Base-by-base conservation (phyloP, 2,888 invertebrate genomes). In the Hydropsyche betteni region DNA sequence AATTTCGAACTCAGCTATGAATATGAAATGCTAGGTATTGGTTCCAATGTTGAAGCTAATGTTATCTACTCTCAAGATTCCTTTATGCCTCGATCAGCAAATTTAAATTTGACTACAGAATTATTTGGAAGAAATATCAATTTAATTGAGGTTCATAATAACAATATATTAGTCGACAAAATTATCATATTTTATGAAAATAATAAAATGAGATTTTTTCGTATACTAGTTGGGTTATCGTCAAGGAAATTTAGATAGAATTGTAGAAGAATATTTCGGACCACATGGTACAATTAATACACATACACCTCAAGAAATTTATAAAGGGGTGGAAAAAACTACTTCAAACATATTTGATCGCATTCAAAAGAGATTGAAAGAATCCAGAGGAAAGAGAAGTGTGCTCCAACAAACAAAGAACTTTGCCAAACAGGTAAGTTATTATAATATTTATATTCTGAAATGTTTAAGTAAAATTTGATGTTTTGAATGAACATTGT, bases 51-150 rank as follows among this genome's bases (percentile, higher is more conserved):
- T 0, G 95, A 95, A 75, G 86, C 89, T 79, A 92, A 92, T 81
- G 86, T 95, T 1, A 94, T 96, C 81, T 96, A 91, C 85, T 95
- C 95, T 0, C 94, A 95, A 81, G 91, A 92, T 81, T 94, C 94
- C 0, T 96, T 91, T 84, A 81, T 95, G 3, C 95, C 95, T 0
- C 88, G 95, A 12, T 92, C 93, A 0, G 88, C 88, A 0, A 89
- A 87, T 74, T 80, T 94, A 6, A 95, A 95, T 84, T 81, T 95
- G 0, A 94, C 94, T 0, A 88, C 91, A 0, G 92, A 94, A 82
- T 80, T 95, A 0, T 95, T 95, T 81, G 95, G 95, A 36, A 92
- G 92, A 75, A 90, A 89, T 69, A 88, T 94, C 82, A 94, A 95
- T 82, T 85, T 94, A 68, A 84, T 96, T 51, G 94, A 95, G 84